Conservation (phyloP, 2,888 invertebrate species). For the Mesopsocus fuscifrons region DNA sequence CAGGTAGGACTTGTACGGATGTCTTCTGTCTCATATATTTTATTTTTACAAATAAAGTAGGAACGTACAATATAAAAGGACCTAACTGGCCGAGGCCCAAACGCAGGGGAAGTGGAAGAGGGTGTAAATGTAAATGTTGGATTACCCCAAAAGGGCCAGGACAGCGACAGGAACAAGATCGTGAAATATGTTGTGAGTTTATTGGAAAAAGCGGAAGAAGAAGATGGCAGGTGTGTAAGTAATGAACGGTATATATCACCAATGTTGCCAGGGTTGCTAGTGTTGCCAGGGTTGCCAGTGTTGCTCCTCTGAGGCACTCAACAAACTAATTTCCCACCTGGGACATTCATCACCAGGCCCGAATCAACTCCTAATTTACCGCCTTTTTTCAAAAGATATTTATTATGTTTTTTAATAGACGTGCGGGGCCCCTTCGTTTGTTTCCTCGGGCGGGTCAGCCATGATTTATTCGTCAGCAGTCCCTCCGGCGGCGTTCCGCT, state of each 20-base stretch:
- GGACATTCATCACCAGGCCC: constrained; percentile 7
- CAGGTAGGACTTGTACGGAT: no score
- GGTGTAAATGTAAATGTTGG: neutral
- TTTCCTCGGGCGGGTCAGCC: no score
- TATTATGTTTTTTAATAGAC: neutral
- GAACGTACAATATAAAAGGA: no score
- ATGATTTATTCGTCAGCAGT: no score
- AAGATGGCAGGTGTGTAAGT: no score
- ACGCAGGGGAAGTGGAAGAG: neutral
- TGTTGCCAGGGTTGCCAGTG: neutral
- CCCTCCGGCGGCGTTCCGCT: no score
- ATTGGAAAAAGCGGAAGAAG: neutral
- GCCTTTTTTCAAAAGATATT: neutral
- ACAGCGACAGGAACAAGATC: neutral
- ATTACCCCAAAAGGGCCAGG: neutral
- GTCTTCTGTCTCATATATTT: no score
- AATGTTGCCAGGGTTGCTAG: neutral
- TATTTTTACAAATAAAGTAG: no score
- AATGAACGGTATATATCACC: constrained; percentile 8
- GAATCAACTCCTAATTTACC: neutral
- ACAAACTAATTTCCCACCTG: constrained; percentile 8
- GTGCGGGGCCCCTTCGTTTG: neutral
- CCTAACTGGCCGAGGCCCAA: neutral
- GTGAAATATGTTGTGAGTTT: neutral
- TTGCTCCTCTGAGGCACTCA: neutral